A percentile compares a stretch with the other conserved stretches of the same genome.
These are phyloP conservation scores for Cartodere bifasciata DNA, from an alignment of 2,888 invertebrate species.

Conservation along the genomic window DNA sequence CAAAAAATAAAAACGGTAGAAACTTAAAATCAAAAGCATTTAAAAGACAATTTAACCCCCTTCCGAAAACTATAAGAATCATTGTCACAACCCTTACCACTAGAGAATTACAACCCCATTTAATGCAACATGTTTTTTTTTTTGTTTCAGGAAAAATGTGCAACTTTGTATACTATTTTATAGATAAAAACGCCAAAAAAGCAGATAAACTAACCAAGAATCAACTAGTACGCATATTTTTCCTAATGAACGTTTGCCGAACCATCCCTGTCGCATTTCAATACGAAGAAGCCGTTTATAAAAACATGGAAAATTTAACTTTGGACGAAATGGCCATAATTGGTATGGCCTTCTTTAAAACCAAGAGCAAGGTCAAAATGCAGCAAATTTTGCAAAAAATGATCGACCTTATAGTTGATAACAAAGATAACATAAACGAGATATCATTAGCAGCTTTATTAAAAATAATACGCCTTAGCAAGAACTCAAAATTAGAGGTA, in stretches of 20 bases:
- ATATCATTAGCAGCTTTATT: conserved; percentile 53
- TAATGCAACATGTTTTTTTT: neutral
- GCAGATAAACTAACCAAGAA: conserved; percentile 44
- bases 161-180: conserved; percentile 41
- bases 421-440: conserved; percentile 45
- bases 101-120: neutral
- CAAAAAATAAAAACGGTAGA: too few relatives aligned
- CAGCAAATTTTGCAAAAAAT: conserved; percentile 36
- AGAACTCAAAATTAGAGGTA: too few relatives aligned
- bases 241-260: conserved; percentile 49
- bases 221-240: conserved; percentile 54
- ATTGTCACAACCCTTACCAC: too few relatives aligned
- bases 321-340: conserved; percentile 57
- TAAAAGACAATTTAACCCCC: too few relatives aligned
- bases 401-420: conserved; percentile 36
- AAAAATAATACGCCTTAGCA: conserved; percentile 36
- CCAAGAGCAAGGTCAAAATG: conserved; percentile 46
- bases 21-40: too few relatives aligned
- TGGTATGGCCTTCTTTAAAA: conserved; percentile 68
- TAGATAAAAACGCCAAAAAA: conserved; percentile 45
- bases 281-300: conserved; percentile 45
- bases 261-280: conserved; percentile 47
- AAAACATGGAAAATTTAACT: conserved; percentile 41
- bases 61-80: too few relatives aligned
- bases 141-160: conserved; percentile 36